phyloP scores from a whole-genome alignment of 2,113 vertebrate genomes.

The Pagrus major region DNA sequence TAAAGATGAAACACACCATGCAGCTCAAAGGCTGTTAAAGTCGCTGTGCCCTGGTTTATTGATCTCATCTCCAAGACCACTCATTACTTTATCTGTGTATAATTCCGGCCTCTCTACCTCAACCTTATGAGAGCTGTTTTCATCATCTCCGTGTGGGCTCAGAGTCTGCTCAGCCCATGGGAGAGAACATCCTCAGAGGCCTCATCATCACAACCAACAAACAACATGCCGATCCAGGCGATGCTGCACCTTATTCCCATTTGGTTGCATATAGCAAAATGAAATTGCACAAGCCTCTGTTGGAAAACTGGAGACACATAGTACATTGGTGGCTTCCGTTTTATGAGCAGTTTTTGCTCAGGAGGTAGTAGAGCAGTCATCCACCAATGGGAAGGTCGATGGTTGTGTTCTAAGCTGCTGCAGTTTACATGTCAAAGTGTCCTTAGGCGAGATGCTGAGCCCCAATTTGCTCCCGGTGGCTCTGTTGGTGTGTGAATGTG shows the following conservation, averaged over 20 bases:
- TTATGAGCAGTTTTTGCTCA: neutral
- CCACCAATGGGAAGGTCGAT: too few species aligned
- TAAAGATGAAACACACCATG: conserved; percentile 47
- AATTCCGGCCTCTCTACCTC: conserved; percentile 16
- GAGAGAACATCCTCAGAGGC: conserved; percentile 56
- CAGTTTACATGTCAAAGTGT: too few species aligned
- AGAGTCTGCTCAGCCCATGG: conserved; percentile 28
- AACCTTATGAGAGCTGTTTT: conserved; percentile 43
- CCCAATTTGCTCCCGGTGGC: too few species aligned
- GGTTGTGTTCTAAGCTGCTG: too few species aligned
- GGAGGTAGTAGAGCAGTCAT: too few species aligned
- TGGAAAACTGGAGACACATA: neutral
- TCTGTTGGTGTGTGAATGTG: too few species aligned
- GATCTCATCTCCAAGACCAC: conserved; percentile 36
- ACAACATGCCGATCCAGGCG: conserved; percentile 51
- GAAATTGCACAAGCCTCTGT: conserved; percentile 1
- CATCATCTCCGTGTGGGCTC: conserved; percentile 56
- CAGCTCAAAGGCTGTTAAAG: conserved; percentile 36
- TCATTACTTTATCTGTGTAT: conserved; percentile 17
- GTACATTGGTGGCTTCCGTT: neutral
- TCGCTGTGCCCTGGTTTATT: conserved; percentile 36
- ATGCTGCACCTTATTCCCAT: conserved; percentile 24
- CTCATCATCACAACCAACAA: conserved; percentile 66
- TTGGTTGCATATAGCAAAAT: neutral
- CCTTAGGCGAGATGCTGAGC: too few species aligned